A percentile compares a stretch with the other conserved stretches of the same genome.
Conservation (phyloP, 2,888 invertebrate species). For the Dasysyrphus albostriatus region DNA sequence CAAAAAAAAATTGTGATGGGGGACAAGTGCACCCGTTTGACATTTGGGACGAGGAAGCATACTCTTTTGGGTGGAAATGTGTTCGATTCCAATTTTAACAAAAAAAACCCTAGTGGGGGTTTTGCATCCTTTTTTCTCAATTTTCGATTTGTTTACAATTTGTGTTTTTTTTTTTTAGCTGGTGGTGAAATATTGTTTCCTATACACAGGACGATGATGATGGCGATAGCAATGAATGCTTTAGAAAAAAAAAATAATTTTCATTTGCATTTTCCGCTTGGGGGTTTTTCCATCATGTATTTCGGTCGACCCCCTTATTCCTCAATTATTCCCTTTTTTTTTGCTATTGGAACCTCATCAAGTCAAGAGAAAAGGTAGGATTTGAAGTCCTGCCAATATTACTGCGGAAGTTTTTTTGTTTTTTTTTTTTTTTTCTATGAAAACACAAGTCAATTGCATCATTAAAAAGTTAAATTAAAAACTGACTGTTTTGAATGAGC, state of each 20-base stretch:
- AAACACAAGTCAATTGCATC: slow-evolving; percentile 70
- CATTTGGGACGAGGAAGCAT: slow-evolving; percentile 5
- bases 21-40: slow-evolving; percentile 2
- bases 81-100: slow-evolving; percentile 24
- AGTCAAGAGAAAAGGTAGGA: slow-evolving; percentile 30
- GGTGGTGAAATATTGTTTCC: slow-evolving; percentile 60
- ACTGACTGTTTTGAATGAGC: slow-evolving; percentile 48
- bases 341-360: slow-evolving; percentile 11
- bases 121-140: slow-evolving; percentile 13
- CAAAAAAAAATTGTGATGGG: neutral
- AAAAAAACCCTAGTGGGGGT: slow-evolving; percentile 27
- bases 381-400: slow-evolving; percentile 39
- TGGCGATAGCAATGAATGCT: slow-evolving; percentile 38
- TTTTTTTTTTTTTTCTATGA: neutral
- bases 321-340: slow-evolving; percentile 16
- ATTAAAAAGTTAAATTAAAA: slow-evolving; percentile 73
- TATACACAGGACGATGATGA: slow-evolving; percentile 10
- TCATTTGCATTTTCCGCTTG: slow-evolving; percentile 65
- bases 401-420: slow-evolving; percentile 20
- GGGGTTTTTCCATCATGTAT: slow-evolving; percentile 2
- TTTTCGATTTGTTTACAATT: slow-evolving; percentile 1
- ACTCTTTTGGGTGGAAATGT: slow-evolving; percentile 22
- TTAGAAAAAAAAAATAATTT: slow-evolving; percentile 63
- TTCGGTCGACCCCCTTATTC: slow-evolving; percentile 17
- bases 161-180: slow-evolving; percentile 14